Evolutionary conservation across 2,888 invertebrate species (phyloP).

Genomic region (Amphipyra tragopoginis): DNA sequence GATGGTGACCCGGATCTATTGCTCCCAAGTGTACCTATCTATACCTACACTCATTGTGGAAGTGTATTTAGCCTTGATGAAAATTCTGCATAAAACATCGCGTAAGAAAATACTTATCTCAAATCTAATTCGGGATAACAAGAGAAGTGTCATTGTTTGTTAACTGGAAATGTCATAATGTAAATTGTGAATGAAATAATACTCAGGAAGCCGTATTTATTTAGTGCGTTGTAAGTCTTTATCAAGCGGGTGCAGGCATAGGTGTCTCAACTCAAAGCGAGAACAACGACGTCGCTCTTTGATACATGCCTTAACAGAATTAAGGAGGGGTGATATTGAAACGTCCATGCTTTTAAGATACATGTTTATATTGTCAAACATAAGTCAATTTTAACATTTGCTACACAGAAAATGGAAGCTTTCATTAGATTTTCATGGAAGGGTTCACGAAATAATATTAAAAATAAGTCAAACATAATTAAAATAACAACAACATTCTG

Average conservation of each 20-base stretch:
- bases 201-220: slow-evolving; percentile 79
- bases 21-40: not conserved
- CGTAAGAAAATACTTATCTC: slow-evolving; percentile 53
- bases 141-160: slow-evolving; percentile 72
- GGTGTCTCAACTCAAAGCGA: slow-evolving; percentile 55
- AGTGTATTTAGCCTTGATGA: not conserved
- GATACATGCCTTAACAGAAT: not conserved
- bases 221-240: slow-evolving; percentile 81
- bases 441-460: no score
- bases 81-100: not conserved
- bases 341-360: no score
- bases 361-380: no score
- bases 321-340: not conserved
- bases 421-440: no score
- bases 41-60: not conserved
- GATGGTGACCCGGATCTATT: no score
- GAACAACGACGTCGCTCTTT: slow-evolving; percentile 29
- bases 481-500: not conserved
- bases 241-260: slow-evolving; percentile 78
- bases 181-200: slow-evolving; percentile 79
- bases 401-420: no score
- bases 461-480: no score
- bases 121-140: slow-evolving; percentile 68
- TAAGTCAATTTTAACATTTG: no score
- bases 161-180: slow-evolving; percentile 69